A percentile compares a stretch with the other conserved stretches of the same genome.
Conservation (phyloP, 2,797 vertebrate genomes). For the Enteromius treurensis region DNA sequence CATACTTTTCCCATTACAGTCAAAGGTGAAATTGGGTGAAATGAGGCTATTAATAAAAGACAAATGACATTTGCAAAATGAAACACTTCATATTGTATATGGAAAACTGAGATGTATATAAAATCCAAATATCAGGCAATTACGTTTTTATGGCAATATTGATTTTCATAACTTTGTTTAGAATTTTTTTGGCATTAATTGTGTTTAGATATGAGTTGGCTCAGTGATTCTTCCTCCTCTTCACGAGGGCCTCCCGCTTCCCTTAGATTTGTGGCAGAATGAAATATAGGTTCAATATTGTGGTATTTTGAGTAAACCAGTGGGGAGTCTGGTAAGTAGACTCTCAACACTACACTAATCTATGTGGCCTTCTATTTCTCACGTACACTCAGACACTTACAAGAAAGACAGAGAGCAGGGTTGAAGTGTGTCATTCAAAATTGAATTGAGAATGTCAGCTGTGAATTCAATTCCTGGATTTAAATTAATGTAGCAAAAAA, state of each 20-base stretch:
- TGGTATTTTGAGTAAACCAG: slow-evolving; percentile 58
- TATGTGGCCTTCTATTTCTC: slow-evolving; percentile 32
- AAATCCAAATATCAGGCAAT: slow-evolving; percentile 18
- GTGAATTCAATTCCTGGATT: background rate
- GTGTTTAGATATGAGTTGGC: slow-evolving; percentile 45
- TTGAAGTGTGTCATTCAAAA: background rate
- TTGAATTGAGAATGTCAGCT: background rate
- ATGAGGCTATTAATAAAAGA: background rate
- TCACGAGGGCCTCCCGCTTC: slow-evolving; percentile 49
- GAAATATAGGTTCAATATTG: slow-evolving; percentile 67
- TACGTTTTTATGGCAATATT: slow-evolving; percentile 9
- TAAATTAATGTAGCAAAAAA: background rate
- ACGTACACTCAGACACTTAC: background rate
- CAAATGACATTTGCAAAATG: background rate
- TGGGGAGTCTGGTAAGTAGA: slow-evolving; percentile 52
- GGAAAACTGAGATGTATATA: slow-evolving; percentile 36
- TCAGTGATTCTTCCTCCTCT: slow-evolving; percentile 51
- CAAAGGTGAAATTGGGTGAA: background rate
- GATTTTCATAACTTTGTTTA: slow-evolving; percentile 25
- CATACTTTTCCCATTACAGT: slow-evolving; percentile 1
- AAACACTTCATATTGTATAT: slow-evolving; percentile 33
- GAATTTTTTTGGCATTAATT: slow-evolving; percentile 48
- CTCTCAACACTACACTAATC: slow-evolving; percentile 57
- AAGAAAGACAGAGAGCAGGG: background rate
- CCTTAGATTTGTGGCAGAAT: slow-evolving; percentile 58